These are phyloP conservation scores for Carassius carassius DNA, from an alignment of 2,113 vertebrate genomes.

Conservation along the genomic window DNA sequence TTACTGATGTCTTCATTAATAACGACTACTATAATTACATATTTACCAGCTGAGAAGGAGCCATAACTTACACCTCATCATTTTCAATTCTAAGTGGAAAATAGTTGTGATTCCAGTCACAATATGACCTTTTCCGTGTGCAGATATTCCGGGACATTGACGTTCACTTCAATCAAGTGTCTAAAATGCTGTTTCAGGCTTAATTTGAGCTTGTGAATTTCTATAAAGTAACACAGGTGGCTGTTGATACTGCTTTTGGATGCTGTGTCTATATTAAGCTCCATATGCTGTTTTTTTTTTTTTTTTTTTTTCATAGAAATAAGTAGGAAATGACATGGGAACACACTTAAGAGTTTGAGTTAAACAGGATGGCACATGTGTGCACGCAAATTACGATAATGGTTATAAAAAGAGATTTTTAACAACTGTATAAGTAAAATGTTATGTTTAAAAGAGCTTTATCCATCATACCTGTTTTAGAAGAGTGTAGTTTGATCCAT, in stretches of 20 bases:
- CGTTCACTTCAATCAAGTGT: neutral
- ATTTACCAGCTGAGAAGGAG: neutral
- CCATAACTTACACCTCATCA: neutral
- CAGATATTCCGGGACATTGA: neutral
- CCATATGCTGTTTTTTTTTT: neutral
- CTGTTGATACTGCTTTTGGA: slow-evolving; percentile 72
- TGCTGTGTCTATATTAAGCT: neutral
- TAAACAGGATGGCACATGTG: neutral
- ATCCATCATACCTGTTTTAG: slow-evolving; percentile 82
- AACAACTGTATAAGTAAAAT: neutral
- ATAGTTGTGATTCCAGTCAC: neutral
- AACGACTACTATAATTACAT: neutral
- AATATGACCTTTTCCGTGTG: neutral
- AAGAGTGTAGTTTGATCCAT: slow-evolving; percentile 88
- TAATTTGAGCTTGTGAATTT: neutral
- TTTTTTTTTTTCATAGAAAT: neutral
- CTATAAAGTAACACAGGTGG: slow-evolving; percentile 28
- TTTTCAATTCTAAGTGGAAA: neutral
- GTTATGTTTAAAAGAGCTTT: neutral
- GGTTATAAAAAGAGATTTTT: neutral
- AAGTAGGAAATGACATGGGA: neutral
- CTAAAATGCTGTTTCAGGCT: neutral
- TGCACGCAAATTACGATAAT: neutral
- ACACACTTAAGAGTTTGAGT: neutral
- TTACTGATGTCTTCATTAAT: neutral